phyloP scores from a whole-genome alignment of 2,113 vertebrate genomes.

The Zosterops japonicus region DNA sequence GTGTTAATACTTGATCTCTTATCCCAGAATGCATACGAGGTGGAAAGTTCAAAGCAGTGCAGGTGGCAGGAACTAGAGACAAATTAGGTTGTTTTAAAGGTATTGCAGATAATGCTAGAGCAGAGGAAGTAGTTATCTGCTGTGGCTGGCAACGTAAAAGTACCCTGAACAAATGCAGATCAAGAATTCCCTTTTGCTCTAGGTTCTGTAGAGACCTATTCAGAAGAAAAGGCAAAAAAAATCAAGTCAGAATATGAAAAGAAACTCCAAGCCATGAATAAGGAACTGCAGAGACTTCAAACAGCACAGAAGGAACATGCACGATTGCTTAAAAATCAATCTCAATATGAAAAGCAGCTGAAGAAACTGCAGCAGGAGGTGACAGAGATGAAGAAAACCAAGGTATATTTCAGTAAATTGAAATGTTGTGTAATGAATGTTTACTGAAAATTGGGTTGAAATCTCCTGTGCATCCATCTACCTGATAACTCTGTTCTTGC shows the following conservation, averaged over 20 bases:
- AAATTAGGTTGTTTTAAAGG: background rate
- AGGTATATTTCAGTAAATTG: slow-evolving; percentile 75
- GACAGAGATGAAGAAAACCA: slow-evolving; percentile 97
- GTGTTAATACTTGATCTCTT: background rate
- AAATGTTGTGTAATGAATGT: background rate
- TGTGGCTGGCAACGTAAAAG: background rate
- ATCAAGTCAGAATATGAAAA: slow-evolving; percentile 92
- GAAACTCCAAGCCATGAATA: slow-evolving; percentile 96
- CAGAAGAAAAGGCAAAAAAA: slow-evolving; percentile 96
- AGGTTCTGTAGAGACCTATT: slow-evolving; percentile 92
- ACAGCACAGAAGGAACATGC: slow-evolving; percentile 94
- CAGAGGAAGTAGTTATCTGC: background rate
- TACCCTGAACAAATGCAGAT: background rate
- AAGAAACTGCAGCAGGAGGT: slow-evolving; percentile 95
- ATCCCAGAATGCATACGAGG: background rate
- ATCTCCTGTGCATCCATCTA: background rate
- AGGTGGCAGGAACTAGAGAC: background rate
- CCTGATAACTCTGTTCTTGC: background rate
- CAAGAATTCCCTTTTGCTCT: background rate
- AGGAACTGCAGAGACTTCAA: slow-evolving; percentile 93
- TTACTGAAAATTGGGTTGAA: background rate
- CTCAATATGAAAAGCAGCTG: slow-evolving; percentile 96
- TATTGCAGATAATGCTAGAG: background rate
- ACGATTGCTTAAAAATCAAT: slow-evolving; percentile 92
- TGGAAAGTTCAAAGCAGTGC: background rate